Evolutionary conservation across 2,113 vertebrate genomes (phyloP).

Genomic region (Thamnophis sirtalis): DNA sequence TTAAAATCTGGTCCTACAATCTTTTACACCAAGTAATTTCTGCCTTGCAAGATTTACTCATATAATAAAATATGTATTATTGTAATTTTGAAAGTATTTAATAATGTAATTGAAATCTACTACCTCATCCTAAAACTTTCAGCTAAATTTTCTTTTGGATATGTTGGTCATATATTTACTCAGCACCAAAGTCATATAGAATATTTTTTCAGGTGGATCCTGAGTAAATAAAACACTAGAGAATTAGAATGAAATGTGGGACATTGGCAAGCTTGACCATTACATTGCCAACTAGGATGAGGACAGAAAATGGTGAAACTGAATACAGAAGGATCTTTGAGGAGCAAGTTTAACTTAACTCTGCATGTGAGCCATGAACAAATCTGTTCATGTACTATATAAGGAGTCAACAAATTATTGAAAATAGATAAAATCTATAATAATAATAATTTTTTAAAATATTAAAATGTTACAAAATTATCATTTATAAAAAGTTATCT

Average conservation of each 20-base stretch:
- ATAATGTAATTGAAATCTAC: neutral
- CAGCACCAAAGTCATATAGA: neutral
- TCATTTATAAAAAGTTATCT: too few relatives aligned
- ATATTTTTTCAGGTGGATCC: neutral
- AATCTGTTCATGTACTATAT: too few relatives aligned
- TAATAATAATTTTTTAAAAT: too few relatives aligned
- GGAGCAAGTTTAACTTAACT: neutral
- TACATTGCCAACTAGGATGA: neutral
- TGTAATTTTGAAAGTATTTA: neutral
- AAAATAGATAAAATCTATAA: too few relatives aligned
- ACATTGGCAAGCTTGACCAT: neutral
- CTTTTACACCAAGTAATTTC: neutral
- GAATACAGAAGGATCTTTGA: neutral
- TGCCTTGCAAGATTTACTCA: neutral
- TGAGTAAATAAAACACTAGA: neutral
- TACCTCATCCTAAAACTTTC: neutral
- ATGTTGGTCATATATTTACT: neutral
- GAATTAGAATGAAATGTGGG: neutral
- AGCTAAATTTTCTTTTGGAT: neutral
- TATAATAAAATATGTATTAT: neutral
- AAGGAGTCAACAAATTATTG: too few relatives aligned
- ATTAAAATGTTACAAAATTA: neutral
- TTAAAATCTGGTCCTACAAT: neutral
- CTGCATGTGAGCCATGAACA: neutral
- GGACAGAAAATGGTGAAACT: neutral